Conservation (phyloP, 23 tunicate genomes). For the Aplidium turbinatum region DNA sequence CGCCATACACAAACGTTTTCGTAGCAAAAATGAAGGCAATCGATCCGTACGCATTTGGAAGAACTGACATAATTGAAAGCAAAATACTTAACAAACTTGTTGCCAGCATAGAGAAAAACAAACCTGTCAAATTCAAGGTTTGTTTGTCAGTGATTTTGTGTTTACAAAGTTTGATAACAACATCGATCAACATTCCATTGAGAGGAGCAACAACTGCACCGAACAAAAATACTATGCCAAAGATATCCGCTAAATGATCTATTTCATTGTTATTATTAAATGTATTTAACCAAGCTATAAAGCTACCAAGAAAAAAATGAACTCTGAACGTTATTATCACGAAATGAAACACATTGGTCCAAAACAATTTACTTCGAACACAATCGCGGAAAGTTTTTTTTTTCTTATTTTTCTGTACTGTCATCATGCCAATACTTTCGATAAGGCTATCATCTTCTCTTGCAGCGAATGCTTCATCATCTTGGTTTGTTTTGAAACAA, state of each 20-base stretch:
- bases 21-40: constrained; percentile 12
- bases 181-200: constrained; percentile 20
- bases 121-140: neutral
- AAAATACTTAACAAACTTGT: constrained; percentile 9
- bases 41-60: neutral
- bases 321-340: neutral
- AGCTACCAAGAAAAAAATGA: constrained; percentile 3
- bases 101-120: neutral
- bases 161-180: constrained; percentile 10
- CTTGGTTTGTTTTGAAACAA: neutral
- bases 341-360: constrained; percentile 25
- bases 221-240: constrained; percentile 22
- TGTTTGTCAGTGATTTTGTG: neutral
- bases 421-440: neutral
- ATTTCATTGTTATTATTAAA: constrained; percentile 1
- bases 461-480: too few relatives aligned
- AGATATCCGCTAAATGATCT: constrained; percentile 6
- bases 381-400: neutral
- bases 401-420: neutral
- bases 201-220: constrained; percentile 31
- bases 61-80: constrained; percentile 3
- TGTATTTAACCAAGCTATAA: constrained; percentile 10
- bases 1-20: constrained; percentile 22
- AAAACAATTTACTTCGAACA: constrained; percentile 10
- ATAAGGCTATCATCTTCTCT: neutral